Evolutionary conservation across 2,888 invertebrate genomes (phyloP), one percentile per base, ranked within the genome.

Genomic region (Lampropteryx suffumata): DNA sequence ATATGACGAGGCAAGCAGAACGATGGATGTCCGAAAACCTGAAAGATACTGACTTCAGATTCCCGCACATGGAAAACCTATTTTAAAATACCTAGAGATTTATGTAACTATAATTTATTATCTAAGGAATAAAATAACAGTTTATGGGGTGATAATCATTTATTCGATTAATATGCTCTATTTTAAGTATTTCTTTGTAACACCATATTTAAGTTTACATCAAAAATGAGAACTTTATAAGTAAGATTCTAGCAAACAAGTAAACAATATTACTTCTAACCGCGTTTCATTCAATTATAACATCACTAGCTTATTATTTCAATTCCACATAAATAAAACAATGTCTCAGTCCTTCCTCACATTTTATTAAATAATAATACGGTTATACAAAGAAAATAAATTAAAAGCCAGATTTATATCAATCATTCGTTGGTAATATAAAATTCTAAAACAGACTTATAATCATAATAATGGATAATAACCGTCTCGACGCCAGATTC

Each of bases 21-120:
- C 73, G 87, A 45, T 95, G 95, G 95, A 94, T 95, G 34, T 80
- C 84, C 3, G 85, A 93, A 43, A 93, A 95, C 80, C 81, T 94
- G 39, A 77, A 86, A 46, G 86, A 90, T 17, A 92, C 92, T 0
- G 93, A 93, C 69, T 76, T 94, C 32, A 76, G 80, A 37, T 94
- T 94, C 74, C 93, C 94, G 2, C 68, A 76, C 45, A 55, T 78
- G 51, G 60, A 59, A 26, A 40, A 55, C 7, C n/a, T 29, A 36
- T 53, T 35, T 46, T 44, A 37, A 37, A 46, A 13, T 34, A 24
- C n/a, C n/a, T 36, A 12, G 8, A 24, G 7, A 37, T 9, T 13
- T 30, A 11, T 11, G 12, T 12, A 11, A 32, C 32, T 7, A 17
- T 42, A 39, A 46, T 14, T 30, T 46, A 45, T 40, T 44, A 32